Evolutionary conservation across 2,888 invertebrate species (phyloP).

Genomic region (Ptycholaimellus sp.): DNA sequence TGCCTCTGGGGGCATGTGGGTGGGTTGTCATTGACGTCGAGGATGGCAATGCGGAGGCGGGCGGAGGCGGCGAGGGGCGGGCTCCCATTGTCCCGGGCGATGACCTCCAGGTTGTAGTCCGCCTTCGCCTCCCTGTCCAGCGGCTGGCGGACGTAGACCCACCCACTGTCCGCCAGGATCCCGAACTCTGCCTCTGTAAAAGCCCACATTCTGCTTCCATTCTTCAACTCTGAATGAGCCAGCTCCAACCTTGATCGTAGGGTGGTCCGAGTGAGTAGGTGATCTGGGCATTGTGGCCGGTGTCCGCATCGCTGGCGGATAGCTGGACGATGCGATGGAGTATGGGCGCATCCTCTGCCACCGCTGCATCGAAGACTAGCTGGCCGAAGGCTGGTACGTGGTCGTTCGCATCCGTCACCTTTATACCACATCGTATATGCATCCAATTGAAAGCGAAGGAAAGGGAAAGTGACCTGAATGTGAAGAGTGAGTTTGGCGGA

Average conservation of each 20-base stretch:
- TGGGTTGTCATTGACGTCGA: constrained; percentile 22
- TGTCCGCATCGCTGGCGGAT: constrained; percentile 77
- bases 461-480: constrained; percentile 62
- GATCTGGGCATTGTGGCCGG: constrained; percentile 65
- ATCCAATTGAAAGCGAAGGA: too few relatives aligned
- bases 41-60: constrained; percentile 20
- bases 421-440: too few relatives aligned
- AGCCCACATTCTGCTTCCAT: constrained; percentile 23
- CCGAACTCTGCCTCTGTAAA: constrained; percentile 48
- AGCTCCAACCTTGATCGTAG: constrained; percentile 43
- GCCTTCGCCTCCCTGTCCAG: constrained; percentile 16
- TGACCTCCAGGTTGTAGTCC: constrained; percentile 41
- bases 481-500: constrained; percentile 59
- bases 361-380: constrained; percentile 39
- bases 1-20: constrained; percentile 30
- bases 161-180: constrained; percentile 54
- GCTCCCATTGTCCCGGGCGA: constrained; percentile 44
- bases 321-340: constrained; percentile 56
- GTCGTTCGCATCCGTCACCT: constrained; percentile 74
- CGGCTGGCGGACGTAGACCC: constrained; percentile 38
- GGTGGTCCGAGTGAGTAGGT: constrained; percentile 22
- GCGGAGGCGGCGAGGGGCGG: constrained; percentile 51
- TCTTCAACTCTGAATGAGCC: constrained; percentile 52
- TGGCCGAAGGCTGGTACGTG: constrained; percentile 63
- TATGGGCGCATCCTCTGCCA: constrained; percentile 18